These are phyloP conservation scores for Macaca mulatta DNA, from an alignment of 2,113 vertebrate species.

Conservation along the genomic window DNA sequence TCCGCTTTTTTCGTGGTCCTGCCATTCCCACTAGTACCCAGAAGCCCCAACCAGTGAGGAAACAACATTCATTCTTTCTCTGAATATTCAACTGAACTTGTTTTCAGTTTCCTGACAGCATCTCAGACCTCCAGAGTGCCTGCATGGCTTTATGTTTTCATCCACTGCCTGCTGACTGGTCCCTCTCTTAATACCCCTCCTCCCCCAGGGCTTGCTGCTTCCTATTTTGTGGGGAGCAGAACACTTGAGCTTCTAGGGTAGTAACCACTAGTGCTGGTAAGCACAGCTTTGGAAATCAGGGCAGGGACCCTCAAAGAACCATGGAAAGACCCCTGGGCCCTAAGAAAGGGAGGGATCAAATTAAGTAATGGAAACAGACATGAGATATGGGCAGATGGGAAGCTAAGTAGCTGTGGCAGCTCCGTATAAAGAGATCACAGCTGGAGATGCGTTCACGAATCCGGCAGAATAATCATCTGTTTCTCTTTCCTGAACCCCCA, in stretches of 20 bases:
- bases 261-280: neutral
- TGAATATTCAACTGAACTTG: conserved; percentile 37
- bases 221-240: neutral
- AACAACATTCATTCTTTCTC: conserved; percentile 16
- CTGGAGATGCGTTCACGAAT: neutral
- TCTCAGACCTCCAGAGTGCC: neutral
- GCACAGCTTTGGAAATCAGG: neutral
- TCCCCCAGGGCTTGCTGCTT: neutral
- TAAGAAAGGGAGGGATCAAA: neutral
- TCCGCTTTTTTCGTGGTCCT: neutral
- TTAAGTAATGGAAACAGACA: neutral
- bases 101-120: conserved; percentile 40
- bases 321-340: neutral
- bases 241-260: neutral
- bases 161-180: conserved; percentile 43
- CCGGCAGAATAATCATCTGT: neutral
- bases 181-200: neutral
- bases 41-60: conserved; percentile 36
- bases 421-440: conserved; percentile 60
- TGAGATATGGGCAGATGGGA: conserved; percentile 21
- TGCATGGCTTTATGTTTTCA: neutral
- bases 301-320: neutral
- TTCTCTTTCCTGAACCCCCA: neutral
- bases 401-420: conserved; percentile 50
- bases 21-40: neutral